A percentile compares a stretch with the other conserved stretches of the same genome.
Evolutionary conservation across 2,888 invertebrate species (phyloP).

Genomic region (Harpalus rubripes): DNA sequence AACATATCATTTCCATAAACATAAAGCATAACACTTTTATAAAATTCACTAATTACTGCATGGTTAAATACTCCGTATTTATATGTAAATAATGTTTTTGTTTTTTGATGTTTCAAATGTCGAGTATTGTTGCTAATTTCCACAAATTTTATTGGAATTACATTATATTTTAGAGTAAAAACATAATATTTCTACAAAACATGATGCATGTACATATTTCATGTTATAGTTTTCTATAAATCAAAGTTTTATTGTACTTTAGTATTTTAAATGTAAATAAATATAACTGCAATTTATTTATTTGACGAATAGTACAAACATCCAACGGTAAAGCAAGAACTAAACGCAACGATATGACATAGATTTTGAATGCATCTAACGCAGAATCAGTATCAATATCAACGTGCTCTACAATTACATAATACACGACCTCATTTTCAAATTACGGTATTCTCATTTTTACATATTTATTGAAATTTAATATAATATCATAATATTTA

Average conservation of each 20-base stretch:
- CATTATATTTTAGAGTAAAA: too few relatives aligned
- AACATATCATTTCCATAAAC: background rate
- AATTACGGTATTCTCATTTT: background rate
- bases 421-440: background rate
- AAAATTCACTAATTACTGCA: slow-evolving; percentile 1
- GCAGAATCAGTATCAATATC: slow-evolving; percentile 2
- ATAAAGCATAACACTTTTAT: slow-evolving; percentile 1
- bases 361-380: background rate
- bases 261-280: background rate
- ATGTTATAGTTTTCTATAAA: background rate
- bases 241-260: background rate
- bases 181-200: too few relatives aligned
- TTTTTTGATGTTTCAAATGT: background rate
- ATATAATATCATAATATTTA: background rate
- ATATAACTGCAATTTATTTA: background rate
- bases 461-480: background rate
- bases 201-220: too few relatives aligned
- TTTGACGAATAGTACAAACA: background rate
- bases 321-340: background rate
- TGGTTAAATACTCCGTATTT: background rate
- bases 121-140: background rate
- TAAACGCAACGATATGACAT: background rate
- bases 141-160: background rate
- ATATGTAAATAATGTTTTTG: background rate
- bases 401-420: background rate